Evolutionary conservation across 2,888 invertebrate genomes (phyloP).

Genomic region (Vanessa cardui): DNA sequence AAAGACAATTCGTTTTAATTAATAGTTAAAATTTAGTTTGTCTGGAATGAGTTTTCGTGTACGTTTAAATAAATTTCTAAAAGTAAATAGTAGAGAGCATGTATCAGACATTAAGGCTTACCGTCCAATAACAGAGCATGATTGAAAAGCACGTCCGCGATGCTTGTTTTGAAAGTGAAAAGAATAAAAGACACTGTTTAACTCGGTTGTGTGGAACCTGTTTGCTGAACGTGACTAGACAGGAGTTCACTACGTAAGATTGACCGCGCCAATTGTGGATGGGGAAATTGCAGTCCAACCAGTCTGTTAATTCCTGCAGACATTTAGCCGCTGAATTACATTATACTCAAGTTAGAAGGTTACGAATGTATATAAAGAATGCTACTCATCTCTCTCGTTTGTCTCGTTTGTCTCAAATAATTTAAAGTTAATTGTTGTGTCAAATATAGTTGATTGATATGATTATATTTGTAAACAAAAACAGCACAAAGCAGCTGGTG

Average conservation of each 20-base stretch:
- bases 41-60: neutral
- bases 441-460: constrained; percentile 14
- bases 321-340: constrained; percentile 12
- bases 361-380: neutral
- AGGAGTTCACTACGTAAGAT: constrained; percentile 58
- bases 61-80: neutral
- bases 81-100: constrained; percentile 38
- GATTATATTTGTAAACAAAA: constrained; percentile 30
- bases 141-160: constrained; percentile 61
- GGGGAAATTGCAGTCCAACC: constrained; percentile 21
- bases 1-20: constrained; percentile 40
- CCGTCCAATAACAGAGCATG: constrained; percentile 56
- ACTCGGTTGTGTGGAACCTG: constrained; percentile 66
- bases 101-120: constrained; percentile 60
- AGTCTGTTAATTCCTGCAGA: constrained; percentile 15
- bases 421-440: neutral
- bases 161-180: constrained; percentile 61
- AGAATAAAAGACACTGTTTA: constrained; percentile 65
- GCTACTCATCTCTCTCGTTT: neutral
- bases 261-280: constrained; percentile 59
- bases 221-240: constrained; percentile 81
- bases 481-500: constrained; percentile 7
- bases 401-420: neutral
- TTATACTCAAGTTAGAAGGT: constrained; percentile 9
- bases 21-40: neutral